These are phyloP conservation scores for Burhinus oedicnemus DNA, from an alignment of 2,113 vertebrate species.

Conservation along the genomic window DNA sequence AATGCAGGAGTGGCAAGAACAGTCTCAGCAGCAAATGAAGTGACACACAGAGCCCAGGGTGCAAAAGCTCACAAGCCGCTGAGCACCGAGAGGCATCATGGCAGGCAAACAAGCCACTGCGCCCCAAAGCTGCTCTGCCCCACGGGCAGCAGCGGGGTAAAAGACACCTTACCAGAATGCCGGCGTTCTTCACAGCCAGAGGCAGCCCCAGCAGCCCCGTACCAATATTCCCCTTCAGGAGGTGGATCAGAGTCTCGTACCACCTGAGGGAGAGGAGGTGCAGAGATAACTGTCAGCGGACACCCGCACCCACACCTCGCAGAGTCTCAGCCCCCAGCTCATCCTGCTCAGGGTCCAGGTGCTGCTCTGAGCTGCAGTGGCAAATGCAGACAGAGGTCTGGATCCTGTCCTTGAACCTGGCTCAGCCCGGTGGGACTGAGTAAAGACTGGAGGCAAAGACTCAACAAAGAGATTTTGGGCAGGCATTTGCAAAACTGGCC, in stretches of 20 bases:
- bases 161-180: conserved; percentile 87
- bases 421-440: fast-evolving
- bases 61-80: not conserved
- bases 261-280: conserved; percentile 75
- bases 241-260: conserved; percentile 92
- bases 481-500: not conserved
- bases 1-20: not conserved
- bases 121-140: not conserved
- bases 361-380: not conserved
- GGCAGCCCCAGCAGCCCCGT: conserved; percentile 93
- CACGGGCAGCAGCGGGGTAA: not conserved
- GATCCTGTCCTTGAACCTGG: not conserved
- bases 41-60: not conserved
- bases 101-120: not conserved
- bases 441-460: not conserved
- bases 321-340: not conserved
- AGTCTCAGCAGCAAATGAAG: not conserved
- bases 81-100: not conserved
- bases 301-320: fast-evolving
- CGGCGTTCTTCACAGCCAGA: conserved; percentile 93
- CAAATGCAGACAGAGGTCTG: not conserved
- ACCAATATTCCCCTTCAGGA: conserved; percentile 95
- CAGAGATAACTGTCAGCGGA: not conserved
- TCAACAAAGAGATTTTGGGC: not conserved
- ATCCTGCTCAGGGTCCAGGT: not conserved